phyloP scores from a whole-genome alignment of 2,797 vertebrate genomes.

The Emys orbicularis region DNA sequence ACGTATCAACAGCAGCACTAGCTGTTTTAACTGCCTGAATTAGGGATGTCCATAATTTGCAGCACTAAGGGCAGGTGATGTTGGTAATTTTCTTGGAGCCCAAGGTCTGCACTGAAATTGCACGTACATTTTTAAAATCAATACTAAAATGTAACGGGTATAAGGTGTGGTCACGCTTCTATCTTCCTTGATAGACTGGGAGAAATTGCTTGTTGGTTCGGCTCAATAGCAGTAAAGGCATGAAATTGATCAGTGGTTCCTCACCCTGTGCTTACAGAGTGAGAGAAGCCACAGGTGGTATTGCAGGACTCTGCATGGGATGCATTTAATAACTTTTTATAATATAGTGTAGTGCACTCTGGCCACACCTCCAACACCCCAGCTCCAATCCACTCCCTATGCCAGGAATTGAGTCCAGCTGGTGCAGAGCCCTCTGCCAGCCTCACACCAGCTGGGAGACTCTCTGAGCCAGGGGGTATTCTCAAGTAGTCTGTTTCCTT shows the following conservation, averaged over 20 bases:
- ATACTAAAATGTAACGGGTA: not conserved
- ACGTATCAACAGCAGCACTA: fast-evolving
- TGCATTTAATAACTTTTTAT: not conserved
- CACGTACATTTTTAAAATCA: not conserved
- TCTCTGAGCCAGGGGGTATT: not conserved
- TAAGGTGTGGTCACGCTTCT: fast-evolving
- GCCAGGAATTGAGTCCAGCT: not conserved
- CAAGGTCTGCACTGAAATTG: not conserved
- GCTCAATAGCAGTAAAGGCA: not conserved
- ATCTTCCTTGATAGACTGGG: not conserved
- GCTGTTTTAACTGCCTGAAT: not conserved
- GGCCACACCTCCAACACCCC: not conserved
- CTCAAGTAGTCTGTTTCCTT: not conserved
- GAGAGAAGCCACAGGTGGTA: not conserved
- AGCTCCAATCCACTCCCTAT: not conserved
- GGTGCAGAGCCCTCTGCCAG: not conserved
- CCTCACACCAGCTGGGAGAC: not conserved
- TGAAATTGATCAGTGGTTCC: not conserved
- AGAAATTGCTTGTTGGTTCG: not conserved
- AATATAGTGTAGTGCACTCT: not conserved
- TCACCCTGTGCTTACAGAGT: not conserved
- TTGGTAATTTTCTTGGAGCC: fast-evolving
- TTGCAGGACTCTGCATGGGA: not conserved
- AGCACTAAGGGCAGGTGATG: fast-evolving
- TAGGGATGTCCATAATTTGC: fast-evolving